Evolutionary conservation across 2,113 vertebrate genomes (phyloP), one percentile per base, ranked within the genome.

Genomic region (Terrapene triunguis): DNA sequence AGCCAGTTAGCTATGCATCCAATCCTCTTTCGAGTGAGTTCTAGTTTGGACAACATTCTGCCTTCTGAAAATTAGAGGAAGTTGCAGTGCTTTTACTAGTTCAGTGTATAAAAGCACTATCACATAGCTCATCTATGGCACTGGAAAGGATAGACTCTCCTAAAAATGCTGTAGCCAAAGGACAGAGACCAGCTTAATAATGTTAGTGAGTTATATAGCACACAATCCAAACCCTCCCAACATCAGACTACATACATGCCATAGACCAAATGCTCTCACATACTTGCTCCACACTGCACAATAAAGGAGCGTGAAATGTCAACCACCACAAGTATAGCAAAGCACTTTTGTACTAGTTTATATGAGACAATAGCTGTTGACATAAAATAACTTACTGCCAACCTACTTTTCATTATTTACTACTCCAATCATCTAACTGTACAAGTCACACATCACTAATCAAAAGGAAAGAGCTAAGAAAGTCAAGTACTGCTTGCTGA

Each of bases 171-270:
- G 44, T 9, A 96, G 65, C 90, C 84, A 93, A 92, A 93, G 89
- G 94, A 57, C 27, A 89, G 19, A 97, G 87, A 59, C 57, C 94
- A 89, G 87, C 79, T 94, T 92, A 48, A 82, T 38, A 89, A 27
- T 92, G 95, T 97, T 94, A 97, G 95, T 96, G 89, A 96, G 95
- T 97, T 97, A 95, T 27, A 96, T 21, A 94, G 85, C 11, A 44
- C 74, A 91, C 82, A 85, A 87, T 85, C 87, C 85, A 79, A 94
- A 95, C n/a, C 32, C 5, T 69, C 9, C 82, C 16, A 53, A 19
- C 87, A 95, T 89, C 62, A 83, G 57, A 85, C 2, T 50, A 7
- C 17, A 55, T 59, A 74, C 82, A 81, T 4, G 79, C 54, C 53
- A 83, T 35, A n/a, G 29, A 88, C 42, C 54, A 88, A 92, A 96